Percentiles rank a stretch among this genome's conserved stretches.
These are phyloP conservation scores for Drosophila pegasa DNA, from an alignment of 2,888 invertebrate species.

Conservation along the genomic window DNA sequence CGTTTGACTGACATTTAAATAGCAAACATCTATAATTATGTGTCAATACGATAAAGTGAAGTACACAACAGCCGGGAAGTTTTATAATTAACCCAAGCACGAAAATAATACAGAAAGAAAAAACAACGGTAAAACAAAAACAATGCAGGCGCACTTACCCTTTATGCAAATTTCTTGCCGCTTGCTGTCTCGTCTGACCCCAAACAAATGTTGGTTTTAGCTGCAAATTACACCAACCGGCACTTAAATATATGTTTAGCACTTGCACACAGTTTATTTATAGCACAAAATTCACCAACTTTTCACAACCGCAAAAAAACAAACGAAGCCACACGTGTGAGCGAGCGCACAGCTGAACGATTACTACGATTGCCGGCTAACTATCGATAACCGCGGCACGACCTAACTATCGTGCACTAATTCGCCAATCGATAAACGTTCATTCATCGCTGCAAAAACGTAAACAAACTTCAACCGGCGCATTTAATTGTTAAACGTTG, in stretches of 20 bases:
- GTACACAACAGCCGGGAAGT: background rate
- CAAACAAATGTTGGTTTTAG: background rate
- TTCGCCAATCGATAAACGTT: conserved; percentile 26
- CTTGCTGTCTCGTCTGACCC: background rate
- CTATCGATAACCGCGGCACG: conserved; percentile 32
- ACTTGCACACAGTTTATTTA: conserved; percentile 2
- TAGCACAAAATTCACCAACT: background rate
- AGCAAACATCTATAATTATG: conserved; percentile 22
- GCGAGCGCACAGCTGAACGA: conserved; percentile 3
- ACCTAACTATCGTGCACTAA: background rate
- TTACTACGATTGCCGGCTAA: conserved; percentile 28
- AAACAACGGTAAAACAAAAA: background rate
- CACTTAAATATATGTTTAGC: background rate
- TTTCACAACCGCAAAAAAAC: conserved; percentile 7
- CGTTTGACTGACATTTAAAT: conserved; percentile 25
- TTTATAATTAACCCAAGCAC: background rate
- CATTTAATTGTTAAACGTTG: conserved; percentile 34
- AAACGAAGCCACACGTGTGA: conserved; percentile 27
- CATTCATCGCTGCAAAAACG: conserved; percentile 45
- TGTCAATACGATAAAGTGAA: conserved; percentile 9
- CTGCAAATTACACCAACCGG: background rate
- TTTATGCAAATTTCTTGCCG: background rate
- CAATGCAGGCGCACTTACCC: conserved; percentile 16
- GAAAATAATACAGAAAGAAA: background rate
- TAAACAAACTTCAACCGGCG: conserved; percentile 67